Base-by-base conservation (phyloP, 2,888 invertebrate genomes). In the Amaurobius ferox region DNA sequence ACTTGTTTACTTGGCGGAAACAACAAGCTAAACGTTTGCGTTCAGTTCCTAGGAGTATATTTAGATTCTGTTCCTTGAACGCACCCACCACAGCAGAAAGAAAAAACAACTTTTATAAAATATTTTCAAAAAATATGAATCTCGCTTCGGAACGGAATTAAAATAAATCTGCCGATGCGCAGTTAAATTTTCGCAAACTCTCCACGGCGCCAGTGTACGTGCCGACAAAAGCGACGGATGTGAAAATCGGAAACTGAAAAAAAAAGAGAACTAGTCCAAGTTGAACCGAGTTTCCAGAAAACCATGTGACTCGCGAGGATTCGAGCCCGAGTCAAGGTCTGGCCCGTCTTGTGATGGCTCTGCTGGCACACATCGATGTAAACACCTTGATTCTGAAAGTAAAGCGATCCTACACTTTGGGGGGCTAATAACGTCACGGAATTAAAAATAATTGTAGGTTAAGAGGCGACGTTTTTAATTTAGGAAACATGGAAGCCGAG, bases 321-420 rank as follows among this genome's bases (percentile, higher is more conserved):
- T 23, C 2, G 7, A 11, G n/a, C 16, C 9, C 35, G 16, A 55
- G 55, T 55, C 55, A 55, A 55, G 55, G 55, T 23, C 55, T 55
- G 81, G 74, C 28, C 61, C 70, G 62, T 76, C 81, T 64, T 35
- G 71, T 71, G 71, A 71, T 64, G 9, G 23, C 71, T 44, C 71
- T 66, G 73, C 76, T 70, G 64, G 64, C 64, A 64, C 29, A 30
- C 29, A 70, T 44, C 68, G 81, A 23, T 26, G 76, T 64, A 83
- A 62, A 76, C 61, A 83, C 44, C 40, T 68, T 19, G 40, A 23
- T 64, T 16, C 23, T 11, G 35, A 35, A 35, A 55, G 55, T 23
- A 55, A 55, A 16, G 19, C 19, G 23, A 55, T 55, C 55, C 55
- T 3, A 55, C 55, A 55, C 55, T 16, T 23, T 16, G 5, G 5